Evolutionary conservation across 2,797 vertebrate species (phyloP).

Genomic region (Vireo griseus): DNA sequence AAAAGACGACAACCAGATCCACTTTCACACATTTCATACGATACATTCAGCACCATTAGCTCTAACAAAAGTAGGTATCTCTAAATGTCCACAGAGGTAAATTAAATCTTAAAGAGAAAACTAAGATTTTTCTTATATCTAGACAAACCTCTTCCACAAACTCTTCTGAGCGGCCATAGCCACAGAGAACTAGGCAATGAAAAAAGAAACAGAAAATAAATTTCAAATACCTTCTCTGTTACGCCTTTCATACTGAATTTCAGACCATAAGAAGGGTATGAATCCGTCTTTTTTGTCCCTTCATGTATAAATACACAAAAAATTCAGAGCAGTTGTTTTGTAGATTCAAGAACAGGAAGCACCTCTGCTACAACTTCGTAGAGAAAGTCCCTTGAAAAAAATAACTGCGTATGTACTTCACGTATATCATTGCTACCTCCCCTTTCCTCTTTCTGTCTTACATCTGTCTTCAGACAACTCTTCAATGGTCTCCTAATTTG

Average conservation of each 20-base stretch:
- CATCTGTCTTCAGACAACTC: neutral
- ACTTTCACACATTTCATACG: accelerated
- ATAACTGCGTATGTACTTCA: neutral
- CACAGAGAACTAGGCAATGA: neutral
- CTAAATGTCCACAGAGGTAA: neutral
- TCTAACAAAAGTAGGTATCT: neutral
- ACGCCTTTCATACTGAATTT: neutral
- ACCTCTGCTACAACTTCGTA: neutral
- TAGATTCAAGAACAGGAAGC: conserved; percentile 52
- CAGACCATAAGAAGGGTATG: neutral
- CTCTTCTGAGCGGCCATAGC: neutral
- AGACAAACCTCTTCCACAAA: neutral
- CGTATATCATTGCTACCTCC: neutral
- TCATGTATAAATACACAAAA: neutral
- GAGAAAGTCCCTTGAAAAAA: conserved; percentile 32
- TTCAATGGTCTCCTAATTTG: neutral
- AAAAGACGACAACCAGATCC: neutral
- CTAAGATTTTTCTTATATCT: neutral
- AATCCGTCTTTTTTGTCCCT: neutral
- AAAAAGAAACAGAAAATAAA: neutral
- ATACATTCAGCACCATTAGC: neutral
- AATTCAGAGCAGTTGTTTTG: conserved; percentile 8
- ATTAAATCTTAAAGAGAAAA: neutral
- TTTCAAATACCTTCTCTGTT: conserved; percentile 32
- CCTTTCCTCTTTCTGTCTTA: conserved; percentile 29